Evolutionary conservation across 37 sponge, comb jelly and placozoan genomes (phyloP), one percentile per base, ranked within the genome.

Genomic region (Spongia lamella): DNA sequence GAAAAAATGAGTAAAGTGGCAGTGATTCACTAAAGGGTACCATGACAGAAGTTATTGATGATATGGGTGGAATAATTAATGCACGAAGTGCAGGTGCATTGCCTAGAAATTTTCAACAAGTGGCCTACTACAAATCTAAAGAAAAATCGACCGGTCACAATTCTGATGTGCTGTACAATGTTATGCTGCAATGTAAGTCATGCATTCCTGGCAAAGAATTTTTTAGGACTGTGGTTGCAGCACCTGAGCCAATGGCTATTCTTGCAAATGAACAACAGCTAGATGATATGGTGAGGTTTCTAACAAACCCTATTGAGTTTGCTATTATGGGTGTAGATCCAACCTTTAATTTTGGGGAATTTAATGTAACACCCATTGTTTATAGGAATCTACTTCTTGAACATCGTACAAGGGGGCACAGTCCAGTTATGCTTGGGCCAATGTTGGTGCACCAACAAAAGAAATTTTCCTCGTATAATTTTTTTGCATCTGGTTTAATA

Each of bases 381-480:
- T 73, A 73, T 34, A 59, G 27, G 4, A 58, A 73, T 24, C 61
- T 73, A 37, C n/a, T 73, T 1, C 40, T 73, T 30, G 34, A 31
- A 13, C 65, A 63, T 37, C 60, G 14, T 54, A 20, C 35, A 1
- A 22, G 6, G 19, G 25, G 39, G 32, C 26, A 71, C 56, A 25
- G 22, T 17, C 74, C 74, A 19, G 74, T 73, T 1, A 37, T 73
- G 58, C 25, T 73, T 57, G 74, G 74, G 16, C 74, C 74, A 20
- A 73, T 73, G 21, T 73, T 56, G 22, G 27, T 70, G 13, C 72
- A 70, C 30, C 27, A 53, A 7, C 26, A 36, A 36, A 73, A 73
- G 27, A 60, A 73, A 58, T 73, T 73, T 57, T 9, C 60, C 19
- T 24, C 74, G 13, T 73, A 73, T 61, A 58, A 73, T 68, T 73